phyloP scores from a whole-genome alignment of 1,140 invertebrate species.

The Zaprionus taronus region DNA sequence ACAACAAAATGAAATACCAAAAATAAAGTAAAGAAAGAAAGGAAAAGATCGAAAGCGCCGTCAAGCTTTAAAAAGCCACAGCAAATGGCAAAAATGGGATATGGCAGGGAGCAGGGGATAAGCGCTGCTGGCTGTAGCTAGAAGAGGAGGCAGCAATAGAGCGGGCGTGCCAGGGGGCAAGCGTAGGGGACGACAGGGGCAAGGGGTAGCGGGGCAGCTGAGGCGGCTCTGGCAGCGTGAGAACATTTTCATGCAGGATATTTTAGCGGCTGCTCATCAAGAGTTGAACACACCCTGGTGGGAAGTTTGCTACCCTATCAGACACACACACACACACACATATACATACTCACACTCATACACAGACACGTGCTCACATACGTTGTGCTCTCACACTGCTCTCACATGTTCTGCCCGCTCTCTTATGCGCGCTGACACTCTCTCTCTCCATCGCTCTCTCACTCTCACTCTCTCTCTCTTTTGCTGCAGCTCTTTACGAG shows the following conservation, averaged over 20 bases:
- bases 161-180: background rate
- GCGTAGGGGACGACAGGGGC: no score
- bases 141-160: background rate
- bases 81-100: conserved; percentile 34
- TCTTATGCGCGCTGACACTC: background rate
- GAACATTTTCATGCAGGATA: conserved; percentile 82
- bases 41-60: conserved; percentile 49
- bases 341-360: conserved; percentile 21
- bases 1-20: background rate
- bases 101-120: conserved; percentile 8
- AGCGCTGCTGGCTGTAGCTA: conserved; percentile 10
- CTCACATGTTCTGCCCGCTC: background rate
- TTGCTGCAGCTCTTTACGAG: conserved; percentile 27
- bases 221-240: conserved; percentile 65
- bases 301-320: conserved; percentile 78
- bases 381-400: background rate
- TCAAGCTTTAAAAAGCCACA: conserved; percentile 52
- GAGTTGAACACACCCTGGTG: conserved; percentile 81
- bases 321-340: conserved; percentile 32
- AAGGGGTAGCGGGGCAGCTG: conserved; percentile 12
- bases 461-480: background rate
- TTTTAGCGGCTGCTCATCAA: conserved; percentile 75
- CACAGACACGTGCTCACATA: conserved; percentile 7
- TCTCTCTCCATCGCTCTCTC: conserved; percentile 2
- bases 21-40: background rate